Conservation (phyloP, 30 jellyfish, hydroid and myxozoan species). For the Hydractinia echinata region DNA sequence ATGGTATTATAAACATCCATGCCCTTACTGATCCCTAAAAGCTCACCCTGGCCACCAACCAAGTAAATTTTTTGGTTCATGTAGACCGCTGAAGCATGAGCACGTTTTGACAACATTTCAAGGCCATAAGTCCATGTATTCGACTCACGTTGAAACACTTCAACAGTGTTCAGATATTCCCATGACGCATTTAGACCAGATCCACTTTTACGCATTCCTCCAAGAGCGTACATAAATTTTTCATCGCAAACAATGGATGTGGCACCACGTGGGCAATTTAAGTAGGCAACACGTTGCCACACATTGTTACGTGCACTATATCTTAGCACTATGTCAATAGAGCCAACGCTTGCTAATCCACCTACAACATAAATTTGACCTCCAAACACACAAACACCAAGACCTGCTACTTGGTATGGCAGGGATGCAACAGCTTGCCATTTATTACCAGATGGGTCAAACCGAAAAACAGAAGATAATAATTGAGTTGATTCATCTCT, state of each 20-base stretch:
- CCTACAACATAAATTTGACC: conserved; percentile 83
- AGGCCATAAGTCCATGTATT: conserved; percentile 57
- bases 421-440: conserved; percentile 81
- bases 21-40: conserved; percentile 71
- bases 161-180: conserved; percentile 84
- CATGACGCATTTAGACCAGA: conserved; percentile 58
- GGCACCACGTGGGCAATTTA: conserved; percentile 83
- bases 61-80: conserved; percentile 59
- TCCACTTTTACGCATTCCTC: conserved; percentile 81
- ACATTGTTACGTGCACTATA: conserved; percentile 78
- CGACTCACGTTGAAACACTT: conserved; percentile 53
- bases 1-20: conserved; percentile 64
- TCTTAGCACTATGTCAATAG: conserved; percentile 50
- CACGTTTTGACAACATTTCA: conserved; percentile 61
- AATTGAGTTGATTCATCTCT: conserved; percentile 67
- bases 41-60: conserved; percentile 93
- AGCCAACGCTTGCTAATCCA: conserved; percentile 77
- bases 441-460: conserved; percentile 72
- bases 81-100: conserved; percentile 79
- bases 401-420: conserved; percentile 77
- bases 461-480: conserved; percentile 69
- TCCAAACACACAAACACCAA: conserved; percentile 82
- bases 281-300: conserved; percentile 74
- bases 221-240: conserved; percentile 65
- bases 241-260: conserved; percentile 66